These are phyloP conservation scores for Melierax canorus DNA, from an alignment of 2,113 vertebrate genomes.

Conservation along the genomic window DNA sequence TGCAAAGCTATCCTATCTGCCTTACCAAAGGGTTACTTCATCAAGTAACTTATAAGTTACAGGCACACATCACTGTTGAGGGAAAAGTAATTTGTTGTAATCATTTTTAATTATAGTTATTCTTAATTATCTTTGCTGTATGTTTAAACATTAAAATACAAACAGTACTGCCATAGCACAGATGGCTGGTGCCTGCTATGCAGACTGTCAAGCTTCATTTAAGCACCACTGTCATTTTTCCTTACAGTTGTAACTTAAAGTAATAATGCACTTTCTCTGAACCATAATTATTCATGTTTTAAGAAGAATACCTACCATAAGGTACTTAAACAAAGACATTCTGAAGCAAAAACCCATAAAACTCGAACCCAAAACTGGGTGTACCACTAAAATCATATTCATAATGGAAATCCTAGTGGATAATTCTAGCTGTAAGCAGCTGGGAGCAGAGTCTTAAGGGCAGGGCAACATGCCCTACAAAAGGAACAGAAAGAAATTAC, in stretches of 20 bases:
- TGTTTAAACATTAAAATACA: conserved; percentile 82
- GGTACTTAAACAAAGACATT: neutral
- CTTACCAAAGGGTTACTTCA: conserved; percentile 63
- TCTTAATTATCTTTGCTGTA: conserved; percentile 84
- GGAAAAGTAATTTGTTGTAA: conserved; percentile 82
- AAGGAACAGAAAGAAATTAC: neutral
- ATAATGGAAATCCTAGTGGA: neutral
- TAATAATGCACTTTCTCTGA: conserved; percentile 51
- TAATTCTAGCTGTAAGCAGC: neutral
- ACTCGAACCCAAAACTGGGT: neutral
- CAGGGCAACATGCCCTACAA: neutral
- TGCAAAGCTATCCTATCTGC: conserved; percentile 30
- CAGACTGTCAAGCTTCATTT: conserved; percentile 71
- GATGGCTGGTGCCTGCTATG: conserved; percentile 73
- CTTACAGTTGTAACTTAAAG: conserved; percentile 58
- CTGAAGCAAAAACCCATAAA: neutral
- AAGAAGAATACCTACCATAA: neutral
- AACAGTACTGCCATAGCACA: conserved; percentile 74
- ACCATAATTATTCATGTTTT: conserved; percentile 4
- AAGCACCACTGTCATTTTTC: conserved; percentile 63
- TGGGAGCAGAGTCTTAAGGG: neutral
- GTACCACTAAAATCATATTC: neutral
- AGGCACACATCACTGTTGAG: conserved; percentile 71
- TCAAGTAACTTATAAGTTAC: conserved; percentile 72
- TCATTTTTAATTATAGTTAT: conserved; percentile 86